Base-by-base conservation (phyloP, 2,888 invertebrate genomes). In the Andrena flavipes region DNA sequence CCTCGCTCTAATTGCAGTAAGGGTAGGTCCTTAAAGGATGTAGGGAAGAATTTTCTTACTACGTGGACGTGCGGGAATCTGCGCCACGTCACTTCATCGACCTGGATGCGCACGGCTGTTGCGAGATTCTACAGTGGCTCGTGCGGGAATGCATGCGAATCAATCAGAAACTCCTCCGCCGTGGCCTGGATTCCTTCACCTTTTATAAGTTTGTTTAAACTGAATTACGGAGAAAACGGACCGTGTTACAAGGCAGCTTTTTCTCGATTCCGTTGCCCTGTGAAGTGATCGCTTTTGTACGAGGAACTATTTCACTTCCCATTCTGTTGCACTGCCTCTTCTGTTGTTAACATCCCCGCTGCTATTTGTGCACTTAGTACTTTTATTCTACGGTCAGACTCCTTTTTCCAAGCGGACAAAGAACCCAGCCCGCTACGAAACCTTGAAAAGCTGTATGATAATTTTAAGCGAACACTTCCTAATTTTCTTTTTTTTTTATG, bases 151-250 rank as follows among this genome's bases (percentile, higher is more conserved):
- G 69, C 80, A 8, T 62, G 42, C 20, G 26, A 79, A 81, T 79
- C 60, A 51, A 70, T 74, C 81, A 70, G 68, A 4, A 6, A 59
- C 29, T 7, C 20, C 42, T 51, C 23, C 26, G n/a, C 20, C 35
- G 30, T 48, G 59, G 30, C 59, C 62, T 13, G 62, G 29, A 80
- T 80, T 65, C 80, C 65, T 42, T 23, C 30, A n/a, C 0, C 54
- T 68, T 72, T 80, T 72, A 78, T 35, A 71, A 62, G 62, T 80
- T 80, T 68, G 80, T 72, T 78, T 78, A 56, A 78, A 80, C 54
- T 42, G 78, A 78, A 80, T 67, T 78, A 67, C 65, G 7, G 20
- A 5, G 10, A n/a, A 33, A 68, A 48, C 48, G 42, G 16, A 20
- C 8, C n/a, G 10, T 8, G 23, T 20, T 29, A 16, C 2, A 23